phyloP scores from a whole-genome alignment of 2,113 vertebrate species.

The Benitochromis conjunctus region DNA sequence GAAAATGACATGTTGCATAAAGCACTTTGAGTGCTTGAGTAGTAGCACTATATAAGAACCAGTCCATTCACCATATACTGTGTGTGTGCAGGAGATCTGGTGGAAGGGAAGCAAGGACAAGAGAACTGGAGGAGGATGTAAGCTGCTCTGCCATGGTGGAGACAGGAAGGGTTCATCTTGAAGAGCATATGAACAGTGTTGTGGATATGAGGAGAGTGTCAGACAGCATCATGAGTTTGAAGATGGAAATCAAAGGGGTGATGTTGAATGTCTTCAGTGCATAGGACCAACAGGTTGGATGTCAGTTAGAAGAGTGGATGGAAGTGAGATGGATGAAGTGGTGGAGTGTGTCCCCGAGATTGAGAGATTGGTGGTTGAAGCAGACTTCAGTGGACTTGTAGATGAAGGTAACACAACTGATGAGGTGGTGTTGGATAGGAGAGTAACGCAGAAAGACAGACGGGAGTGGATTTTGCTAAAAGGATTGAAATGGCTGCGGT shows the following conservation, averaged over 20 bases:
- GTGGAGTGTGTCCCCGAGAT: accelerated
- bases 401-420: not conserved
- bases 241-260: not conserved
- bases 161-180: accelerated
- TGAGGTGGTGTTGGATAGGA: not conserved
- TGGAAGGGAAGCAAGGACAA: not conserved
- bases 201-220: not conserved
- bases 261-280: not conserved
- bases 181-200: not conserved
- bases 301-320: not conserved
- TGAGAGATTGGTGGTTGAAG: not conserved
- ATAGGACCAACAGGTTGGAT: not conserved
- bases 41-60: not conserved
- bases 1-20: not conserved
- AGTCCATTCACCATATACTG: not conserved
- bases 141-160: not conserved
- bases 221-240: not conserved
- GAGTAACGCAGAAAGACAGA: not conserved
- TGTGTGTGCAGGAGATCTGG: accelerated
- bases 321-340: not conserved
- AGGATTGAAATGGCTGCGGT: not conserved
- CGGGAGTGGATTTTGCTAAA: not conserved
- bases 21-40: not conserved
- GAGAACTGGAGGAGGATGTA: not conserved
- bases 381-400: not conserved